phyloP scores from a whole-genome alignment of 2,888 invertebrate species.

The Pseudococcus viburni region DNA sequence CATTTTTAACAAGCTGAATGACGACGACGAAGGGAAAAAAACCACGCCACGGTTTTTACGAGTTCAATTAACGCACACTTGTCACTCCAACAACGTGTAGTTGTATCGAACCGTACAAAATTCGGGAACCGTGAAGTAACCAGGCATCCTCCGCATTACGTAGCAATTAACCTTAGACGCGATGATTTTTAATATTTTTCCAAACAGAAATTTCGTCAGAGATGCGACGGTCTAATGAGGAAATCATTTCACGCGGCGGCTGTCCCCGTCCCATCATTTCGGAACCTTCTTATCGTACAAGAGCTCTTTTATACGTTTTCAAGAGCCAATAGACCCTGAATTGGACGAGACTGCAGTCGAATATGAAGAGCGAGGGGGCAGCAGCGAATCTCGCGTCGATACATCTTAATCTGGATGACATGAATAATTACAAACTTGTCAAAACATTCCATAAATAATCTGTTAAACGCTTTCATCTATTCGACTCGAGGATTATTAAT shows the following conservation, averaged over 20 bases:
- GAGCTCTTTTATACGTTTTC: neutral
- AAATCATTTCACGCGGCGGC: neutral
- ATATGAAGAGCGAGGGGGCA: neutral
- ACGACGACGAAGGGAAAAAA: neutral
- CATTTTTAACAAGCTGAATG: slow-evolving; percentile 26
- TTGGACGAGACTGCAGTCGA: neutral
- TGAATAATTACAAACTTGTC: slow-evolving; percentile 36
- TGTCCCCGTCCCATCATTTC: neutral
- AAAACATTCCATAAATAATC: slow-evolving; percentile 19
- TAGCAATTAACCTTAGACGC: slow-evolving; percentile 18
- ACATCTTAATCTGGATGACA: slow-evolving; percentile 39
- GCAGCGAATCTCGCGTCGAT: neutral
- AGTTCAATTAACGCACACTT: slow-evolving; percentile 26
- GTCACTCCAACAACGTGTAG: neutral
- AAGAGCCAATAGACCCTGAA: slow-evolving; percentile 5
- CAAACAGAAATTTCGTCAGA: neutral
- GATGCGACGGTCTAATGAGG: neutral
- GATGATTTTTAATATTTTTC: slow-evolving; percentile 4
- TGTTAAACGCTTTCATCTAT: slow-evolving; percentile 18
- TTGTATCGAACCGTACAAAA: slow-evolving; percentile 21
- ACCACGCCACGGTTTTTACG: slow-evolving; percentile 1
- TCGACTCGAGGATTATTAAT: slow-evolving; percentile 36
- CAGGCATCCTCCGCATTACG: neutral
- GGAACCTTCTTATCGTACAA: neutral
- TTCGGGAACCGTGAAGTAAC: neutral